Evolutionary conservation across 2,797 vertebrate species (phyloP).

Genomic region (Salmo trutta): DNA sequence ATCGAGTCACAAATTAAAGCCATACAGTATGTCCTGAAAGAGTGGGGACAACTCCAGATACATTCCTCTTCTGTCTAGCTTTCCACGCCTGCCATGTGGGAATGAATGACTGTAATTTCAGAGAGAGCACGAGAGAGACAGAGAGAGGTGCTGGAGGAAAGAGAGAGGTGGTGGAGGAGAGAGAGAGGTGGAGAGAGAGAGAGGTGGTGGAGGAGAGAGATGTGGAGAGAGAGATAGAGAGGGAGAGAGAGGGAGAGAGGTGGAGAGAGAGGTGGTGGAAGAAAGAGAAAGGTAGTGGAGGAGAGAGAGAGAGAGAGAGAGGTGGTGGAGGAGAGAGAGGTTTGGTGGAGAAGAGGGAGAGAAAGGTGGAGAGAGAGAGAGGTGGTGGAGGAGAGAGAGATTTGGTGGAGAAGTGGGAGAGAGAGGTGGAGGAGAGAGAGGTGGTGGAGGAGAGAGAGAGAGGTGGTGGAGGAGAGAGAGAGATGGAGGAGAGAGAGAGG

Average conservation of each 20-base stretch:
- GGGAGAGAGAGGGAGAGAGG: too few relatives aligned
- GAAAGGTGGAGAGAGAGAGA: not conserved
- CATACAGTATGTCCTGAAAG: slow-evolving; percentile 46
- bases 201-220: slow-evolving; percentile 4
- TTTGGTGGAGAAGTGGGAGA: not conserved
- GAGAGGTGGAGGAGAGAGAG: slow-evolving; percentile 6
- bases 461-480: too few relatives aligned
- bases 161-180: not conserved
- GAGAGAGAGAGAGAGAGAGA: too few relatives aligned
- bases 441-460: too few relatives aligned
- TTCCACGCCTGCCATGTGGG: slow-evolving; percentile 33
- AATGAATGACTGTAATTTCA: slow-evolving; percentile 56
- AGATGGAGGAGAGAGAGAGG: too few relatives aligned
- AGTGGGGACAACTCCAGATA: slow-evolving; percentile 45
- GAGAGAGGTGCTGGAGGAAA: not conserved
- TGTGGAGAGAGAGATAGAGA: slow-evolving; percentile 1
- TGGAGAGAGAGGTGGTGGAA: slow-evolving; percentile 1
- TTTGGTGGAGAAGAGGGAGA: too few relatives aligned
- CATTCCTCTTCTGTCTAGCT: slow-evolving; percentile 20
- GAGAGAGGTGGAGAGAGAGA: not conserved
- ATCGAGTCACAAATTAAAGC: slow-evolving; percentile 54
- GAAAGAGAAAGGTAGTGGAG: too few relatives aligned
- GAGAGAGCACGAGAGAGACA: not conserved
- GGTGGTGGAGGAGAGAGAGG: slow-evolving; percentile 1
- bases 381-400: not conserved